phyloP scores from a whole-genome alignment of 2,888 invertebrate species.

The Leucoptera coffeella region DNA sequence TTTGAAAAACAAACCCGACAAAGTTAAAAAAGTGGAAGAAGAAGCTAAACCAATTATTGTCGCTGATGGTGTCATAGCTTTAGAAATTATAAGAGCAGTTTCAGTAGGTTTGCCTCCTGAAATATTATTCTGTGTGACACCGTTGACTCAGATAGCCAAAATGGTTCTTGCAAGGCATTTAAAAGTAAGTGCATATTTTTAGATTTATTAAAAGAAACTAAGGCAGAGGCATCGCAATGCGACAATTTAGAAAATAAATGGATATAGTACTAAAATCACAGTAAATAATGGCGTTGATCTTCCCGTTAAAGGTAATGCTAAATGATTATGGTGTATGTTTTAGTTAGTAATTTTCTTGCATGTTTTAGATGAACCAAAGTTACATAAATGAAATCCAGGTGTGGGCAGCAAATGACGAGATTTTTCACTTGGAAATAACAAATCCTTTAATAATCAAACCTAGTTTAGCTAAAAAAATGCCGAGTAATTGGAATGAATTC shows the following conservation, averaged over 20 bases:
- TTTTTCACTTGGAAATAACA: conserved; percentile 25
- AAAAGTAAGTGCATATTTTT: too few relatives aligned
- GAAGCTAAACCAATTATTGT: conserved; percentile 23
- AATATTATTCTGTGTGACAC: conserved; percentile 20
- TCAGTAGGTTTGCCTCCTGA: conserved; percentile 20
- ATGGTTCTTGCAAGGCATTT: conserved; percentile 20
- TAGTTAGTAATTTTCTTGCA: too few relatives aligned
- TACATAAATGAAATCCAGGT: conserved; percentile 18
- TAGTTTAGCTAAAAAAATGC: too few relatives aligned
- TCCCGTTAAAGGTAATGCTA: too few relatives aligned
- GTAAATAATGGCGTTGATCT: too few relatives aligned
- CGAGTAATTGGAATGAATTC: too few relatives aligned
- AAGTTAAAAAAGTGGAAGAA: conserved; percentile 5
- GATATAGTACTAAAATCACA: too few relatives aligned
- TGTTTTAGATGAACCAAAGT: conserved; percentile 21
- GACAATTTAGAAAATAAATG: too few relatives aligned
- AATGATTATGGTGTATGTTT: too few relatives aligned
- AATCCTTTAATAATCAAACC: conserved; percentile 22
- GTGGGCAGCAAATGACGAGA: conserved; percentile 29
- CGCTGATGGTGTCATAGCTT: conserved; percentile 24
- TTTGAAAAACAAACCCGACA: conserved; percentile 16
- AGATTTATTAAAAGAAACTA: too few relatives aligned
- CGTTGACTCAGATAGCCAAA: conserved; percentile 17
- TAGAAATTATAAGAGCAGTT: conserved; percentile 22
- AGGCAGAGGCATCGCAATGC: too few relatives aligned